Evolutionary conservation across 2,888 invertebrate species (phyloP), one percentile per base, ranked within the genome.

Genomic region (Toxonevra muliebris): DNA sequence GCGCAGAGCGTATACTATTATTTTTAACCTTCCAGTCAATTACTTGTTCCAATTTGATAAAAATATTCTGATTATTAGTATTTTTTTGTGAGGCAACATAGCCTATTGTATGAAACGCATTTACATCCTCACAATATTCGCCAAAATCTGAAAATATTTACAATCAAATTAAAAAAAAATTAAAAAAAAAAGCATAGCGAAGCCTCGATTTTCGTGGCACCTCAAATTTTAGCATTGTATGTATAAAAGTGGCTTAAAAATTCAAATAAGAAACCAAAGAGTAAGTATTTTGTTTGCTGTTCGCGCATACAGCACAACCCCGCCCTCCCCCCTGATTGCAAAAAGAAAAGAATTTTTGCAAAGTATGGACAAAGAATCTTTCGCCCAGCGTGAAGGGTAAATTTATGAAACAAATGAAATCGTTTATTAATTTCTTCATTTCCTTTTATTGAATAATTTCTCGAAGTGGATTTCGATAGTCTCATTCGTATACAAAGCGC

Each of bases 261-360:
- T 75, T 89, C 88, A 93, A 77, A 92, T 89, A 61, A 87, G 86
- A 1, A 93, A 93, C 84, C 93, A 93, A 80, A 94, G 94, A 84
- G 93, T 93, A 71, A 94, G 89, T 66, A 93, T 88, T 41, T 93
- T 88, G 72, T 91, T 89, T 52, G 94, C 94, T 19, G 93, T 93
- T 67, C 91, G 83, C 30, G 88, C 87, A 66, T 88, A n/a, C n/a
- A n/a, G n/a, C n/a, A n/a, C n/a, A n/a, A n/a, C n/a, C n/a, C 88
- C 20, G 81, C 78, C 57, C 81, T 80, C 61, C 80, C 80, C 57
- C 78, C 77, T 66, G 80, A 77, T 45, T 79, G 77, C 52, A 79
- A 67, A n/a, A 80, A 77, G 69, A 83, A 81, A 57, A 85, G 73
- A 5, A 90, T 90, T 60, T 87, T 85, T 71, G 89, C 88, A 82